These are phyloP conservation scores for Sciurus niger DNA, from an alignment of 2,113 vertebrate species.

Conservation along the genomic window DNA sequence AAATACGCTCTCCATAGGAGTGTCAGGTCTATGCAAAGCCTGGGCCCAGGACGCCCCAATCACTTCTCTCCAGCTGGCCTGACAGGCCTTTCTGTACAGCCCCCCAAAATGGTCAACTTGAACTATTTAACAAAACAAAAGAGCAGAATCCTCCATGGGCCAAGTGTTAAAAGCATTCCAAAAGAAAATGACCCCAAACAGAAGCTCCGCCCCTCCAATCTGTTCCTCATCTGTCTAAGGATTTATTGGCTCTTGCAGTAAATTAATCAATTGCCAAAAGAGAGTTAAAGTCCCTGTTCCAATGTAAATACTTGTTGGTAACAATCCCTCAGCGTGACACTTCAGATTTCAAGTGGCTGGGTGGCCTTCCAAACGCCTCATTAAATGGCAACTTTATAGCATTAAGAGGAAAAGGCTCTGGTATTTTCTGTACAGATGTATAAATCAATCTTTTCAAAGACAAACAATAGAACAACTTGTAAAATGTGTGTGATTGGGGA, in stretches of 20 bases:
- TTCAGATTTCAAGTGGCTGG: conserved; percentile 83
- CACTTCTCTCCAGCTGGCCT: background rate
- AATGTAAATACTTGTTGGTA: conserved; percentile 85
- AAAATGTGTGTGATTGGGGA: background rate
- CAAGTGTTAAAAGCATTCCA: conserved; percentile 88
- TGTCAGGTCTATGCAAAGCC: background rate
- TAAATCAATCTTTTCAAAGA: conserved; percentile 80
- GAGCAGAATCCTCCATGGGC: conserved; percentile 66
- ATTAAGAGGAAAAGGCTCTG: conserved; percentile 69
- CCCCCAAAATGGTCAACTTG: conserved; percentile 62
- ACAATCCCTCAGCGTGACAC: conserved; percentile 82
- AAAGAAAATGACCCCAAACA: conserved; percentile 80
- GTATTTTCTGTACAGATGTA: conserved; percentile 69
- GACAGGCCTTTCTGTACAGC: background rate
- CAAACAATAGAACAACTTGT: conserved; percentile 69
- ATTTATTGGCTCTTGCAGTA: conserved; percentile 84
- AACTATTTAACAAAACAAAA: conserved; percentile 66
- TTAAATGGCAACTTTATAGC: conserved; percentile 80
- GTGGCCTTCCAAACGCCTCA: conserved; percentile 77
- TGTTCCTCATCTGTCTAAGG: conserved; percentile 85
- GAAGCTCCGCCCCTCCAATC: conserved; percentile 83
- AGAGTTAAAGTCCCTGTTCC: conserved; percentile 74
- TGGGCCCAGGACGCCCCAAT: background rate
- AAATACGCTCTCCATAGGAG: conserved; percentile 33
- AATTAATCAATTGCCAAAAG: conserved; percentile 86